Evolutionary conservation across 1,140 invertebrate genomes (phyloP), one percentile per base, ranked within the genome.

Genomic region (Hyposmocoma kahamanoa): DNA sequence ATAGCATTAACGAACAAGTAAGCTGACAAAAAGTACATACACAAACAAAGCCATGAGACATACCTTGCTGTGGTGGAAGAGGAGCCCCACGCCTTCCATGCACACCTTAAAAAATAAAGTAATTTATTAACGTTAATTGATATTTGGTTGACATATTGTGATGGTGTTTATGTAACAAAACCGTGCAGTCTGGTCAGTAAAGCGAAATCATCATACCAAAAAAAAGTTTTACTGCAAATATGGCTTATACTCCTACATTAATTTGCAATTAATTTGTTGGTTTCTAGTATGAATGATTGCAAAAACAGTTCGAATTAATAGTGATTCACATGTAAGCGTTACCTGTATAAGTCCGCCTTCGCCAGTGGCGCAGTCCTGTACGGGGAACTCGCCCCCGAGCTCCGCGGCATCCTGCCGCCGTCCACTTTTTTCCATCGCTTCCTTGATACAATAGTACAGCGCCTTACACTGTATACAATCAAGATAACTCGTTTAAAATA

Each of bases 1-100:
- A 68, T 69, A 47, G 24, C 47, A 50, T 21, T 65, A 58, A 68
- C 56, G 66, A 22, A 30, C 60, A 65, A 56, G 75, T 54, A 79
- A 80, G 75, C 77, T 59, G 66, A 78, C 67, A 66, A 79, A 71
- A 68, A 60, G 11, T 18, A 36, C 44, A 56, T 38, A 67, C 36
- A 52, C 41, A 50, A 57, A 59, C 45, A 47, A 57, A 56, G 42
- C 30, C 50, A 50, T 26, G 50, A 34, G 22, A 63, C 84, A 72
- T 93, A 99, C 98, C 96, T 99, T 99, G 92, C 97, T 98, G 82
- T 98, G 97, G 59, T 97, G 97, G 89, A 99, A 98, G 52, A 99
- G 93, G 53, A 99, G 92, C 59, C 97, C 96, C 67, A 99, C 97
- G 62, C 98, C 98, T 88, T 99, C 98, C 91, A 99, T 97, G 90